Evolutionary conservation across 2,797 vertebrate species (phyloP), one percentile per base, ranked within the genome.

Genomic region (Sebastes oblongus): DNA sequence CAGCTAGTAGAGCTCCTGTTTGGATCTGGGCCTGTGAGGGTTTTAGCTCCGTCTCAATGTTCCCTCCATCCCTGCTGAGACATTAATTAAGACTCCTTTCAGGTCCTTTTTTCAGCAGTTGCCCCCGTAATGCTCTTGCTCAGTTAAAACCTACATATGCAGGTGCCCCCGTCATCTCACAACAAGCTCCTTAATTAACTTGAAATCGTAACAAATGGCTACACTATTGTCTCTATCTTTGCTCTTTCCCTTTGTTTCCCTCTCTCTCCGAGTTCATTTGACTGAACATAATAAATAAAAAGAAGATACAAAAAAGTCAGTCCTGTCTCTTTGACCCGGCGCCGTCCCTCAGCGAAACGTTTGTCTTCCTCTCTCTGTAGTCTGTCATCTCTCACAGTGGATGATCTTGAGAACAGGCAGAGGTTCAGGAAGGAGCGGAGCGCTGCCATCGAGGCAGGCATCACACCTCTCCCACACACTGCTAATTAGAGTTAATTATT

Each of bases 401-500:
- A 92, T 89, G 90, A 92, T 93, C 84, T 89, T 54, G 61, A 91
- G 88, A 94, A 91, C 90, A 95, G 88, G 91, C 89, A 91, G 89
- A 88, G 87, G 92, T 95, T 93, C 87, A 92, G 91, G 94, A 92
- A 88, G 92, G 86, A 92, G 86, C 64, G 66, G 80, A 88, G 94
- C 56, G 81, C 91, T 90, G 92, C 93, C 91, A 93, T 90, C 72
- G 69, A 92, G 93, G 82, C 92, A 95, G 87, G 83, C 92, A 94
- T 95, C 94, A 94, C 95, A 93, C 94, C 93, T 94, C 93, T 92
- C 88, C 90, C 91, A 89, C 93, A 92, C 89, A 80, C 90, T 64
- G 89, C 94, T 96, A 96, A 96, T 96, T 96, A 95, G 89, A 94
- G 90, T 95, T 95, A 94, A 96, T 96, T 95, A 96, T 96, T 95